Evolutionary conservation across 2,113 vertebrate species (phyloP).

Genomic region (Neofelis nebulosa): DNA sequence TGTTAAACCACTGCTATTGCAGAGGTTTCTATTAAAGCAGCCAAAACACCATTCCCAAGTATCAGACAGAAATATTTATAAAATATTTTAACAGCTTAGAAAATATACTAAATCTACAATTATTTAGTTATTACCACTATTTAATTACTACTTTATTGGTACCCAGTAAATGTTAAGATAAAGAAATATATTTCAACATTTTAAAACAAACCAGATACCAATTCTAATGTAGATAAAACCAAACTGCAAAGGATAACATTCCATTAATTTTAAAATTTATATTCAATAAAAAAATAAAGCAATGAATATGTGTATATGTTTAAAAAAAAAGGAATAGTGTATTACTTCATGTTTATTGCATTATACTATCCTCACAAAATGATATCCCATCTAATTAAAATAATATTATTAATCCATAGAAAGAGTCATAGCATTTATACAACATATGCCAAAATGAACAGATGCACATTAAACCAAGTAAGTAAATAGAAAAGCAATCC

Average conservation of each 20-base stretch:
- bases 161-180: slow-evolving; percentile 22
- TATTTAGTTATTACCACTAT: slow-evolving; percentile 8
- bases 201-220: slow-evolving; percentile 10
- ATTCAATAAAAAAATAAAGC: neutral
- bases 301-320: neutral
- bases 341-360: neutral
- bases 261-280: neutral
- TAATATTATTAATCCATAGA: neutral
- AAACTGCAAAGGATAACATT: neutral
- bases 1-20: neutral
- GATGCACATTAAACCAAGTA: neutral
- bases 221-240: slow-evolving; percentile 11
- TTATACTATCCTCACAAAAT: neutral
- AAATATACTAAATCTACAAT: neutral
- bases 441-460: neutral
- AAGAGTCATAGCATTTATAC: neutral
- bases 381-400: neutral
- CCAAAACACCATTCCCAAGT: neutral
- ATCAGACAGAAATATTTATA: neutral
- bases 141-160: slow-evolving; percentile 9
- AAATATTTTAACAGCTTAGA: slow-evolving; percentile 28
- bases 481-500: neutral
- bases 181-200: slow-evolving; percentile 29
- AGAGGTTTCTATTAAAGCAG: neutral
- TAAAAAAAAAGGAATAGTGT: neutral